Percentiles rank a stretch among this genome's conserved stretches.
phyloP scores from a whole-genome alignment of 2,888 invertebrate species.

The Drosophila ezoana region DNA sequence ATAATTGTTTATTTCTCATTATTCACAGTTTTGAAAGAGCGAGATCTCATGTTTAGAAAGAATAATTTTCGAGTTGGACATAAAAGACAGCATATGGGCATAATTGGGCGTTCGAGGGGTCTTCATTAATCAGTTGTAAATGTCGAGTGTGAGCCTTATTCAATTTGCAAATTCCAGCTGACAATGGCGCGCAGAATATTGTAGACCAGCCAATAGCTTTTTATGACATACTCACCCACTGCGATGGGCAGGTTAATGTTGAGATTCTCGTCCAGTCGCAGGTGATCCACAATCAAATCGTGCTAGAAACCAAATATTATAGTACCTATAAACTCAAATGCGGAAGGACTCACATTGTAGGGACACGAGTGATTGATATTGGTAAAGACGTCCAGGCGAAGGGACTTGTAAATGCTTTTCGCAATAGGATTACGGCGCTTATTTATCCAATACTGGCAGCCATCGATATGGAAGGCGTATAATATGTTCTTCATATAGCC shows the following conservation, averaged over 20 bases:
- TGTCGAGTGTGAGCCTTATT: too few relatives aligned
- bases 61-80: too few relatives aligned
- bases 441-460: not conserved
- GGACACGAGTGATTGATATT: conserved; percentile 23
- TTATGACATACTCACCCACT: not conserved
- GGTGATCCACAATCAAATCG: not conserved
- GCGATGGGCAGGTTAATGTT: not conserved
- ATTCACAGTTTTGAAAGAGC: too few relatives aligned
- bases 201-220: not conserved
- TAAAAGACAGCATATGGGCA: too few relatives aligned
- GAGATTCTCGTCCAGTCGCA: not conserved
- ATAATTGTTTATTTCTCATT: not conserved
- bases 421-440: not conserved
- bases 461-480: not conserved
- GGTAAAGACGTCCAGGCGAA: not conserved
- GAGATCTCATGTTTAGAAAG: too few relatives aligned
- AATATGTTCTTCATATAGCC: not conserved
- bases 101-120: too few relatives aligned
- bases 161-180: too few relatives aligned
- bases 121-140: too few relatives aligned
- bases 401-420: not conserved
- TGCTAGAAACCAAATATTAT: not conserved
- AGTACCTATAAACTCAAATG: too few relatives aligned
- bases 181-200: conserved; percentile 6
- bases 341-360: not conserved